A percentile compares a stretch with the other conserved stretches of the same genome.
Conservation (phyloP, 1,140 invertebrate species). For the Dufourea novaeangliae region DNA sequence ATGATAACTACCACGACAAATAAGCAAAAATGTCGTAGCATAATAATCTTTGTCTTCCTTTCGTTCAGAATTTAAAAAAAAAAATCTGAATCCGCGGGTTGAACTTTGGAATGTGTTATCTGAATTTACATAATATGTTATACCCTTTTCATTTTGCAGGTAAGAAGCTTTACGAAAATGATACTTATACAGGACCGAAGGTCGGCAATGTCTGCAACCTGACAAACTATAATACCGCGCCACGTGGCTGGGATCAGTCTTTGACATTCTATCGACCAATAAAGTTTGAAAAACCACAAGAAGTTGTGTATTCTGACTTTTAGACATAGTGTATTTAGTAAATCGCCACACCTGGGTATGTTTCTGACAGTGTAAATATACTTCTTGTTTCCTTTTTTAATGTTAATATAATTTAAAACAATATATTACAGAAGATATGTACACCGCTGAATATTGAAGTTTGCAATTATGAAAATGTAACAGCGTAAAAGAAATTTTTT, state of each 20-base stretch:
- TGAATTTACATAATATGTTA: not conserved
- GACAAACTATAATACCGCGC: constrained; percentile 89
- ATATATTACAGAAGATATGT: not conserved
- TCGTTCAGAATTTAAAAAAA: too few species aligned
- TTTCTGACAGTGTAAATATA: not conserved
- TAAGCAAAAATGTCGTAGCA: too few species aligned
- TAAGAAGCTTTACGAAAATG: constrained; percentile 66
- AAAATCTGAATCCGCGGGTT: too few species aligned
- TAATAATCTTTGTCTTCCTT: too few species aligned
- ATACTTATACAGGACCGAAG: constrained; percentile 77
- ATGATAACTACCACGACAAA: too few species aligned
- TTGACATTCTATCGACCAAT: constrained; percentile 86
- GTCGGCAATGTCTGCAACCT: constrained; percentile 78
- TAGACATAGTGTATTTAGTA: constrained; percentile 68
- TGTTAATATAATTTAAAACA: constrained; percentile 2
- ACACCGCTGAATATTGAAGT: not conserved
- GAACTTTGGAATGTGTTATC: too few species aligned
- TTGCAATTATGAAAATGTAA: not conserved
- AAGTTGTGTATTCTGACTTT: constrained; percentile 85
- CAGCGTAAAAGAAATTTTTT: not conserved
- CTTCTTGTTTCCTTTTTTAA: not conserved
- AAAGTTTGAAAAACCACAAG: constrained; percentile 83
- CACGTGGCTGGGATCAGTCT: constrained; percentile 89
- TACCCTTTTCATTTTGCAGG: constrained; percentile 54
- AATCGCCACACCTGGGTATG: constrained; percentile 7